These are phyloP conservation scores for Chionodraco myersi DNA, from an alignment of 2,113 vertebrate genomes.

Conservation along the genomic window DNA sequence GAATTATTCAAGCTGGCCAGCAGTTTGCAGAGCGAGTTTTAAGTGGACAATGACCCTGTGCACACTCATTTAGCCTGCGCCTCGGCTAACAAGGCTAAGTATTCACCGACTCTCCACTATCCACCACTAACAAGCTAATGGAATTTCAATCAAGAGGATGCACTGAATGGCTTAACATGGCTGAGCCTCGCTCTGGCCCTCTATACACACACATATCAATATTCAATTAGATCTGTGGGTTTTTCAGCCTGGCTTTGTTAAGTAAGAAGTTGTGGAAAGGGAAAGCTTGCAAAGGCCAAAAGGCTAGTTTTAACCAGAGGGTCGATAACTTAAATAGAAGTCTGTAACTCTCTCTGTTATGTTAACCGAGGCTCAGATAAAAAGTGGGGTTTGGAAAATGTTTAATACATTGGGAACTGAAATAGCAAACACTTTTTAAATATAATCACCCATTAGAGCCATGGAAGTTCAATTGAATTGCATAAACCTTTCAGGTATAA, in stretches of 20 bases:
- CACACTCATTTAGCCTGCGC: conserved; percentile 81
- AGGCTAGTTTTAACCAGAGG: conserved; percentile 55
- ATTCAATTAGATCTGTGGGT: conserved; percentile 81
- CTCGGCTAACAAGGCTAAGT: conserved; percentile 81
- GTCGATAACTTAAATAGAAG: conserved; percentile 59
- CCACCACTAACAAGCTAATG: conserved; percentile 85
- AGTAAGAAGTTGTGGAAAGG: conserved; percentile 72
- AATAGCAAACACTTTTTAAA: conserved; percentile 18
- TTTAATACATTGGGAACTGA: conserved; percentile 19
- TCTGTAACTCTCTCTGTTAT: conserved; percentile 57
- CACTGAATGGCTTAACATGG: conserved; percentile 76
- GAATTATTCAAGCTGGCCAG: conserved; percentile 81
- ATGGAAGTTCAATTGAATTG: neutral
- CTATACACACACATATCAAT: conserved; percentile 78
- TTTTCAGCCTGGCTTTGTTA: conserved; percentile 75
- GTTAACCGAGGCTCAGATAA: conserved; percentile 53
- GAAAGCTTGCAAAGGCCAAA: conserved; percentile 66
- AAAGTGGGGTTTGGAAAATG: conserved; percentile 26
- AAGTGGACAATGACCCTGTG: conserved; percentile 85
- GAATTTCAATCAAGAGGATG: conserved; percentile 85
- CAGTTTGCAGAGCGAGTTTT: conserved; percentile 77
- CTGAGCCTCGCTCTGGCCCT: conserved; percentile 57
- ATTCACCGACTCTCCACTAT: conserved; percentile 76
- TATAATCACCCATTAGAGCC: conserved; percentile 15
- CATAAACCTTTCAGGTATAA: neutral